phyloP scores from a whole-genome alignment of 2,113 vertebrate genomes.

The Lontra canadensis region DNA sequence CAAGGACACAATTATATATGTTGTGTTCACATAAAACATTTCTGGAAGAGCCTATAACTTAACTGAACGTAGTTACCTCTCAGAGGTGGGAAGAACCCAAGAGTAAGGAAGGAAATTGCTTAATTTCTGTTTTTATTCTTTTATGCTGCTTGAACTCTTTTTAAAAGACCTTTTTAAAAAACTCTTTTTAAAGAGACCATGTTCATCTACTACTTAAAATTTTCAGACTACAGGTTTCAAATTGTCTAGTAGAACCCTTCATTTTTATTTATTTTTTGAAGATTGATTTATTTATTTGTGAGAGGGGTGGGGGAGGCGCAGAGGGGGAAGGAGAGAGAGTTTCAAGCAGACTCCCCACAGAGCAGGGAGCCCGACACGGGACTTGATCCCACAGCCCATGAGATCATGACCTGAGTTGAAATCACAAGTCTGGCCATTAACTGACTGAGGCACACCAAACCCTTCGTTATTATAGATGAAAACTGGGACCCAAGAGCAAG shows the following conservation, averaged over 20 bases:
- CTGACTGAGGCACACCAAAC: neutral
- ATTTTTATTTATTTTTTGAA: neutral
- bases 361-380: neutral
- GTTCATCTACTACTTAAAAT: neutral
- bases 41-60: constrained; percentile 31
- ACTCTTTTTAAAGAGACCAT: neutral
- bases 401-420: neutral
- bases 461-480: neutral
- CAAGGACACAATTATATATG: neutral
- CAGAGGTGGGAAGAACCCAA: neutral
- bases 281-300: neutral
- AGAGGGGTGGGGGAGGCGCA: neutral
- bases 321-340: neutral
- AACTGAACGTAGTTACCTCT: neutral
- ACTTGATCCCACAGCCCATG: neutral
- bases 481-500: neutral
- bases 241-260: neutral
- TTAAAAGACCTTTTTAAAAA: constrained; percentile 26
- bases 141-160: neutral
- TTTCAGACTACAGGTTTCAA: neutral
- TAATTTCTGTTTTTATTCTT: constrained; percentile 32
- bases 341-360: neutral
- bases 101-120: neutral
- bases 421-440: neutral
- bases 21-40: neutral